These are phyloP conservation scores for Anadara kagoshimensis DNA, from an alignment of 1,140 invertebrate species.

Conservation along the genomic window DNA sequence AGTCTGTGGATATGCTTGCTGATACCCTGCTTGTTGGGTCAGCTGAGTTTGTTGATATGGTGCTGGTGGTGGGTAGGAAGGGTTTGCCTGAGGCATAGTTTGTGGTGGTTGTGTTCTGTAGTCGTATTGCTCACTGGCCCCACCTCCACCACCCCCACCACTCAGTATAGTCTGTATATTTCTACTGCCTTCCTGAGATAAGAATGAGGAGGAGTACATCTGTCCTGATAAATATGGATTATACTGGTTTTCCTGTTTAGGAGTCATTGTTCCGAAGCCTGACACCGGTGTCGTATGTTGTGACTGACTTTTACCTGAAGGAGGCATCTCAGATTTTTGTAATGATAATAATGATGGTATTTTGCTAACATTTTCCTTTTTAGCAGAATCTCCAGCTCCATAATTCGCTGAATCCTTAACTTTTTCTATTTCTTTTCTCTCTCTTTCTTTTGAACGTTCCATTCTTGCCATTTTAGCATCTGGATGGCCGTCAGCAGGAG, in stretches of 20 bases:
- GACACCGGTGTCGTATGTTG: too few species aligned
- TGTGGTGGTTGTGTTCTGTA: constrained; percentile 18
- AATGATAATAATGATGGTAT: too few species aligned
- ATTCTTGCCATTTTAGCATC: constrained; percentile 20
- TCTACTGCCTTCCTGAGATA: constrained; percentile 67
- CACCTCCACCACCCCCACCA: constrained; percentile 25
- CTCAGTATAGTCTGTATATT: constrained; percentile 63
- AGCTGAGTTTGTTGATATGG: background rate
- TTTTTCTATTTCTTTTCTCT: constrained; percentile 3
- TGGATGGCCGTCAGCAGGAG: constrained; percentile 19
- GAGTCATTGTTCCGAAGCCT: too few species aligned
- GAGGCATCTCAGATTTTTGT: too few species aligned
- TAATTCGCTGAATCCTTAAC: background rate
- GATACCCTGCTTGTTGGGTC: constrained; percentile 8
- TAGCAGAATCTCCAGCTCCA: too few species aligned
- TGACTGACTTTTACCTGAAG: too few species aligned
- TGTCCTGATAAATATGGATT: constrained; percentile 65
- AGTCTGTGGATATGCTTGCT: constrained; percentile 17
- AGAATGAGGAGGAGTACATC: constrained; percentile 69
- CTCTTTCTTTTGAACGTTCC: constrained; percentile 6
- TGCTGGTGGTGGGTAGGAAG: background rate
- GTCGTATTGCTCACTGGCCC: background rate
- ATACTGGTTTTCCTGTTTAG: constrained; percentile 9
- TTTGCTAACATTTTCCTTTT: too few species aligned
- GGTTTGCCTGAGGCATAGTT: background rate